Evolutionary conservation across 2,113 vertebrate genomes (phyloP), one percentile per base, ranked within the genome.

Genomic region (Poeciliopsis retropinna): DNA sequence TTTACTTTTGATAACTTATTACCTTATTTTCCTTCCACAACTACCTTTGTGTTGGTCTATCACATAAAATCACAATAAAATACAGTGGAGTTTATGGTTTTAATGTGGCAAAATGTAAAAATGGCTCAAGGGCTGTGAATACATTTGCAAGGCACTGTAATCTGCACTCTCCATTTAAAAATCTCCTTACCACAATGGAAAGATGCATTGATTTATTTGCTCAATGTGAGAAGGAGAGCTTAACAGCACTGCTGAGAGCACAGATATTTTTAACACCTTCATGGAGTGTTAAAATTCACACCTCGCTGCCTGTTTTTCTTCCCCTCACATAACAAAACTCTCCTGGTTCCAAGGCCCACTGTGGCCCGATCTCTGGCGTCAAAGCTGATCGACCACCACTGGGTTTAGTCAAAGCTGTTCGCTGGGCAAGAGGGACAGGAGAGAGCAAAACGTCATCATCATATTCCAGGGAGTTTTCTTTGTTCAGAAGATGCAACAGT

Each of bases 261-360:
- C 62, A 83, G 84, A 88, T 86, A 88, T 88, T 89, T 84, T 66
- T 87, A 82, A 88, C 87, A 90, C 86, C 78, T 64, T 57, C 64
- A 4, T 51, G 37, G 41, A 82, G 89, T 93, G 88, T 88, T 80
- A 92, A 83, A 90, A 85, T 69, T 88, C 90, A 83, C 90, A 89
- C 88, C 75, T 86, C 41, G 9, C 37, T 60, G 78, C 51, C 75
- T 72, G 63, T 37, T 81, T 75, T 81, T 62, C 37, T 64, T 32
- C 19, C 22, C 29, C 9, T 34, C 60, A 13, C 17, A 51, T 39
- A 64, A 60, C 61, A 70, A 12, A 44, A 19, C 15, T 25, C 64
- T 70, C 70, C 64, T 57, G 60, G 31, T 28, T 64, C 41, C 67
- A 30, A 63, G 67, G 27, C 11, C 17, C 72, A 11, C 73, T 83